These are phyloP conservation scores for Zaprionus nigranus DNA, from an alignment of 1,140 invertebrate species.

Conservation along the genomic window DNA sequence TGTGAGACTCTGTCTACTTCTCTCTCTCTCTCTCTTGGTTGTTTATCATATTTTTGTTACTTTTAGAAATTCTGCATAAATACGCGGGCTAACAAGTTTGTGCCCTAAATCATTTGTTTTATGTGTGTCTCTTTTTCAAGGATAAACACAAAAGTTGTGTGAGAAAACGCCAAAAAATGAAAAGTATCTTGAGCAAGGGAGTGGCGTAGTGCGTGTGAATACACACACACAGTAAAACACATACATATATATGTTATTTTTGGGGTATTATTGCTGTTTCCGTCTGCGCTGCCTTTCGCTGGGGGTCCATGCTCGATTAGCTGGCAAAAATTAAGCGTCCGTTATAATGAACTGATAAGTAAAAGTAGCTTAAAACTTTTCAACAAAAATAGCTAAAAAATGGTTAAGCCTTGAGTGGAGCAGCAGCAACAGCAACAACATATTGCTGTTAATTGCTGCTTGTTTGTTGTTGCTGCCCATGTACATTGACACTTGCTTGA, in stretches of 20 bases:
- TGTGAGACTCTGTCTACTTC: conserved; percentile 12
- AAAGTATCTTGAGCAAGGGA: conserved; percentile 45
- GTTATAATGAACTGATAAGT: conserved; percentile 80
- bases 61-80: conserved; percentile 66
- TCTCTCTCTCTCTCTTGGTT: not conserved
- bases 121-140: conserved; percentile 51
- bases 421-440: conserved; percentile 40
- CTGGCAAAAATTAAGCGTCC: conserved; percentile 60
- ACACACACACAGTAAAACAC: conserved; percentile 1
- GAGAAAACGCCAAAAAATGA: conserved; percentile 56
- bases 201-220: conserved; percentile 23
- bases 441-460: conserved; percentile 67
- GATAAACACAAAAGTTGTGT: conserved; percentile 52
- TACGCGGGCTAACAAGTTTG: conserved; percentile 53
- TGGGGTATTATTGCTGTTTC: conserved; percentile 23
- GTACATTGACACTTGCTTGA: conserved; percentile 68
- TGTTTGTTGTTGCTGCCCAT: conserved; percentile 57
- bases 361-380: conserved; percentile 81
- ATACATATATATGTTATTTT: conserved; percentile 14
- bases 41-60: conserved; percentile 29
- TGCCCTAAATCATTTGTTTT: conserved; percentile 56
- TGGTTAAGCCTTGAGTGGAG: conserved; percentile 45
- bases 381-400: conserved; percentile 49
- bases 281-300: conserved; percentile 61
- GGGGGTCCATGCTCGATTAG: conserved; percentile 77